A percentile compares a stretch with the other conserved stretches of the same genome.
Evolutionary conservation across 2,113 vertebrate species (phyloP).

Genomic region (Leptobrachium leishanense): DNA sequence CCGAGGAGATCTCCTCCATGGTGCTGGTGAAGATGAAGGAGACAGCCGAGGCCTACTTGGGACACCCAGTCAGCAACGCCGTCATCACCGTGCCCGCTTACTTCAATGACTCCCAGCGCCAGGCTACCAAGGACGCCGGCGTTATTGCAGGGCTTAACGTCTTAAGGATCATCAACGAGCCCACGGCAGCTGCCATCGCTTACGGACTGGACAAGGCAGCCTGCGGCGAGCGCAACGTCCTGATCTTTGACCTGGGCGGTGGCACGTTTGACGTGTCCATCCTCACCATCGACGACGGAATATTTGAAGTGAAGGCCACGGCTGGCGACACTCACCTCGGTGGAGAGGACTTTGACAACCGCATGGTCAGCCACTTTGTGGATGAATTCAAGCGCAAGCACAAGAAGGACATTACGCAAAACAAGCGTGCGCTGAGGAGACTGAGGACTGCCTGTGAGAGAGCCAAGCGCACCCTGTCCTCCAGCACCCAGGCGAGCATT

Average conservation of each 20-base stretch:
- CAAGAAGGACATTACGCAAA: constrained; percentile 31
- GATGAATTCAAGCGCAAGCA: constrained; percentile 22
- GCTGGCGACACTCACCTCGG: constrained; percentile 73
- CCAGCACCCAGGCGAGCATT: constrained; percentile 74
- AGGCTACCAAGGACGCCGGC: no score
- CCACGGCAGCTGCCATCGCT: constrained; percentile 27
- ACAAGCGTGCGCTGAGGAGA: constrained; percentile 72
- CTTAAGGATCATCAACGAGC: constrained; percentile 54
- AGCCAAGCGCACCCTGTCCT: constrained; percentile 76
- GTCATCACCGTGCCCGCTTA: constrained; percentile 50
- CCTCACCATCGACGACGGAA: constrained; percentile 58
- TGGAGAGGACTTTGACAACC: no score
- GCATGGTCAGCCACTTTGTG: constrained; percentile 33
- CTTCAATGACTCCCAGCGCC: no score
- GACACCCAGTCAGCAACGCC: constrained; percentile 40
- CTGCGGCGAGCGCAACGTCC: not conserved
- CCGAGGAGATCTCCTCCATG: constrained; percentile 62
- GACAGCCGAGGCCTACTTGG: constrained; percentile 35
- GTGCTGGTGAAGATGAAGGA: constrained; percentile 17
- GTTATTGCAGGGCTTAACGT: no score
- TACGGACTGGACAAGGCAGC: not conserved
- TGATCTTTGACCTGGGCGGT: not conserved
- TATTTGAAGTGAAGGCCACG: constrained; percentile 57
- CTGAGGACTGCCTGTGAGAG: constrained; percentile 74
- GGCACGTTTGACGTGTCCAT: constrained; percentile 23